Percentiles rank a stretch among this genome's conserved stretches.
Conservation (phyloP, 1,140 invertebrate genomes). For the Apis cerana region DNA sequence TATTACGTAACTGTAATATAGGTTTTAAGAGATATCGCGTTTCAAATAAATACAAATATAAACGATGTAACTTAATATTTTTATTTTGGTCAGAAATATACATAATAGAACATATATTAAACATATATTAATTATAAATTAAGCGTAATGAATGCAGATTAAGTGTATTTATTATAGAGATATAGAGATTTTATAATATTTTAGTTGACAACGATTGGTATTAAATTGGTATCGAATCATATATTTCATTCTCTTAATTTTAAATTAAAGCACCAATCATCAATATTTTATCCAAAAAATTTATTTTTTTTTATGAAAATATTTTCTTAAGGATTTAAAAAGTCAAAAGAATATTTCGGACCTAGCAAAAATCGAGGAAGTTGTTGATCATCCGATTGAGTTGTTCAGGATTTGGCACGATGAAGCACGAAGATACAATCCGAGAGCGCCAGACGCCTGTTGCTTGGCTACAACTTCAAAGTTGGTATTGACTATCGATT, state of each 20-base stretch:
- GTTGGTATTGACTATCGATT: constrained; percentile 64
- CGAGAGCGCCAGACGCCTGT: constrained; percentile 68
- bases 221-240: too few relatives aligned
- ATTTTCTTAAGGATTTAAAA: constrained; percentile 29
- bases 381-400: constrained; percentile 76
- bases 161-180: too few relatives aligned
- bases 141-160: too few relatives aligned
- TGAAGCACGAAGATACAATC: constrained; percentile 68
- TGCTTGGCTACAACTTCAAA: constrained; percentile 79
- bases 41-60: background rate
- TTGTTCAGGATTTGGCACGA: constrained; percentile 78
- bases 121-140: too few relatives aligned
- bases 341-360: constrained; percentile 50
- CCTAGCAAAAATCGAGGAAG: constrained; percentile 71
- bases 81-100: background rate
- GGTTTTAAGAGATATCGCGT: background rate
- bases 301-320: background rate
- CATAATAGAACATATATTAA: background rate
- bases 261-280: background rate
- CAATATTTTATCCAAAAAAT: background rate
- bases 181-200: too few relatives aligned
- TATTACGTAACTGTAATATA: background rate
- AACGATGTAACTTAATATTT: background rate
- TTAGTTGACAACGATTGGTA: too few relatives aligned
- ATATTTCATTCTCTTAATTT: too few relatives aligned